Evolutionary conservation across 2,113 vertebrate species (phyloP), one percentile per base, ranked within the genome.

Genomic region (Sitta europaea): DNA sequence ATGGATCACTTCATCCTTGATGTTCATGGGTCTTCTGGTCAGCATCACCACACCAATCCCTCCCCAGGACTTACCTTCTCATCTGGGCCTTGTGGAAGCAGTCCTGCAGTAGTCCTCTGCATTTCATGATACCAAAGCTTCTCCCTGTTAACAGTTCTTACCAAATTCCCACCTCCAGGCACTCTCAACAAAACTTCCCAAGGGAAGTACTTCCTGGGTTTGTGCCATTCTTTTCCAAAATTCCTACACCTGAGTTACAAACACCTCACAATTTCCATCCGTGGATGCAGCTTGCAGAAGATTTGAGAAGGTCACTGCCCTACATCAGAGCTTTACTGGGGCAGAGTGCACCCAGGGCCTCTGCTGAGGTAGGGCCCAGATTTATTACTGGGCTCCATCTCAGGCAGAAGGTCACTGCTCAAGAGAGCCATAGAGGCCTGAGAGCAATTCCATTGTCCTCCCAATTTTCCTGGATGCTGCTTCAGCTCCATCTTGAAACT

Each of bases 291-390:
- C 29, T 33, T 10, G 12, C 5, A 4, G 35, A 8, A 55, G 15
- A 19, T 7, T 35, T 38, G 36, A 33, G 45, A 72, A 51, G 10
- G 5, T 43, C 40, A 45, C 13, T 28, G 3, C 1, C 7, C 7
- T 33, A 8, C 2, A 25, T 54, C 16, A 14, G 4, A 25, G 16
- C 11, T 73, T 55, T 38, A 13, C 5, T 28, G 16, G 27, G 28
- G 12, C 20, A 11, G 48, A 40, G 15, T 6, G 14, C 5, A 31
- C 13, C 3, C 5, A 54, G 12, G 43, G 11, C 4, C 4, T 6
- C 28, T 19, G 2, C 14, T 21, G 14, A 25, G 2, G 0, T 3
- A 15, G 8, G 8, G 5, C 1, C 5, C 10, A 25, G 1, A 8
- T 63, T 45, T 9, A 0, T 12, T 27, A 9, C 11, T 53, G 18